Base-by-base conservation (phyloP, 2,888 invertebrate genomes). In the Nymphalis c-album region DNA sequence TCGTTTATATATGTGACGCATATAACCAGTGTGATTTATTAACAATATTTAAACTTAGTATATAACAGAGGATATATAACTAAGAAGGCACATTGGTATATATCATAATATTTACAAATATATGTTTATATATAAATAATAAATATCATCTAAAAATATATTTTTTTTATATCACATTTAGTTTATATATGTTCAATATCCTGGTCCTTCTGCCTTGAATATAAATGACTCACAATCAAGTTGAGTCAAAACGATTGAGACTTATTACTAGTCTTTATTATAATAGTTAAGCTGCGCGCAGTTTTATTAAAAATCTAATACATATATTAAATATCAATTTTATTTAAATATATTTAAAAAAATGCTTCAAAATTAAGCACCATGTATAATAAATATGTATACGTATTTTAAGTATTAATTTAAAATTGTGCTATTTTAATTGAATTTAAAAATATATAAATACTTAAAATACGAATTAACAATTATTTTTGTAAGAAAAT, bases 81-180 rank as follows among this genome's bases (percentile, higher is more conserved):
- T 64, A 67, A 67, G 82, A 85, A 87, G 85, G 85, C 85, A 87
- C 85, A 76, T 85, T 68, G 74, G 76, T 77, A 75, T 76, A 74
- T 67, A 77, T 64, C 50, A 55, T 75, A 69, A 71, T 80, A 79
- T 80, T 75, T 80, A 85, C 79, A 84, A 82, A 82, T 80, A 74
- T 74, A 76, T 73, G 71, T 78, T 77, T 78, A 76, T 75, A 68
- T 61, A 85, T 84, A 85, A 84, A 87, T 83, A 85, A 26, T 26
- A 85, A 85, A 87, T 83, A 85, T 82, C 74, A 73, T 88, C 86
- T 86, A 88, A 88, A 88, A 89, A 89, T 88, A 90, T 87, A 85
- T 78, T 78, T 79, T 89, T 73, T 78, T 77, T 77, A 50, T 20
- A 51, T 22, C 22, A 51, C 22, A 51, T 51, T 13, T 51, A 50